Base-by-base conservation (phyloP, 2,797 vertebrate species). In the Mustela erminea region DNA sequence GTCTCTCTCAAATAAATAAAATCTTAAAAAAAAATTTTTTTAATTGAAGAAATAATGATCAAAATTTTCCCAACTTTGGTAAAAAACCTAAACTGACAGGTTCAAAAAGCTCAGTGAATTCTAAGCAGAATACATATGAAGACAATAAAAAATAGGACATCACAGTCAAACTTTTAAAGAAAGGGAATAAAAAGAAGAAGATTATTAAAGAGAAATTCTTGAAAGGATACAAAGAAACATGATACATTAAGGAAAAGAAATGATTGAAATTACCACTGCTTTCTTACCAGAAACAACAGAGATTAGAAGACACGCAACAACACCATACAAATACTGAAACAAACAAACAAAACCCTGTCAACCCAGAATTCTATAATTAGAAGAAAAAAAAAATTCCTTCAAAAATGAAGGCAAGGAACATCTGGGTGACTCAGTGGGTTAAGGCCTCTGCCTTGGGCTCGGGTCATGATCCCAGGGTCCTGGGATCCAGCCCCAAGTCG, bases 71-170 rank as follows among this genome's bases (percentile, higher is more conserved):
- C 83, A 62, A 77, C 70, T 94, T 52, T 87, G 88, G 66, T 70
- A 94, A 91, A 87, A 87, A 58, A 60, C 85, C 84, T 83, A 87
- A 75, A 90, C 60, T 58, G 43, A 93, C 60, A 89, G 13, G 70
- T 41, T 93, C 60, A 70, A 90, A 18, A 84, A 87, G 38, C 27
- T 82, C 77, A 70, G 25, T 66, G 27, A 41, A 82, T 56, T 52
- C 41, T 62, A 91, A 75, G 20, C 68, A 87, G 18, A 11, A 96
- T 46, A 83, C 52, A 87, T 23, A 81, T 46, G 49, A 96, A 87
- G 9, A 35, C 90, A 90, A 84, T 41, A 75, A 85, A 66, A 35
- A 84, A 74, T 14, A 43, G 13, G 43, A 43, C 7, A 74, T 74
- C 5, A 25, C 12, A 85, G 29, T 62, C 62, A 83, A 87, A 94